Base-by-base conservation (phyloP, 2,888 invertebrate genomes). In the Halictus quadricinctus region DNA sequence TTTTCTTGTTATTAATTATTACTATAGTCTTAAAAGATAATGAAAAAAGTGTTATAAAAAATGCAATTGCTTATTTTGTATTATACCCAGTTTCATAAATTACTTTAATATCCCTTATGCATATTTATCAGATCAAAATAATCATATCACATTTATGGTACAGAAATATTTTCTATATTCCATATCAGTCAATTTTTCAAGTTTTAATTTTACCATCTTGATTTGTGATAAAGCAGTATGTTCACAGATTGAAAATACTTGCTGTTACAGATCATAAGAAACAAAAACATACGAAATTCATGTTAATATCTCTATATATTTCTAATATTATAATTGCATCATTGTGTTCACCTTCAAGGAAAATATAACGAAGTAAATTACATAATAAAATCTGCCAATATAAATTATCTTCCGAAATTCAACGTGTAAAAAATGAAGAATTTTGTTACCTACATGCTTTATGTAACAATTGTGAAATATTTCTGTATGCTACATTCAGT, bases 1-100 rank as follows among this genome's bases (percentile, higher is more conserved):
- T 93, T 93, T 93, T 93, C 94, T 94, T 94, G 93, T 94, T 94
- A 93, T 94, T 94, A 93, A 94, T 93, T 88, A 90, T 94, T 94
- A 94, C 92, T 93, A 93, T 94, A 94, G 93, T 93, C 93, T 93
- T 94, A 93, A 92, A 93, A 93, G 93, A 93, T 93, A 94, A 94
- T 93, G 93, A 94, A 94, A 93, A 93, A 94, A 93, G 94, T 94
- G 94, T 94, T 94, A 93, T 94, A 93, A 94, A 81, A 94, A 92
- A 85, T 91, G 89, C 91, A 83, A 92, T 90, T 89, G 91, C 90
- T 92, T 92, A 90, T 93, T 93, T 92, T 92, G 77, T 91, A 90
- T 88, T 85, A 79, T 84, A 88, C 87, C 88, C 88, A 89, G 75
- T 88, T 88, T 88, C 84, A 86, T 83, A 69, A 81, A 84, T 86